A percentile compares a stretch with the other conserved stretches of the same genome.
Conservation (phyloP, 2,888 invertebrate species). For the Linyphia triangularis region DNA sequence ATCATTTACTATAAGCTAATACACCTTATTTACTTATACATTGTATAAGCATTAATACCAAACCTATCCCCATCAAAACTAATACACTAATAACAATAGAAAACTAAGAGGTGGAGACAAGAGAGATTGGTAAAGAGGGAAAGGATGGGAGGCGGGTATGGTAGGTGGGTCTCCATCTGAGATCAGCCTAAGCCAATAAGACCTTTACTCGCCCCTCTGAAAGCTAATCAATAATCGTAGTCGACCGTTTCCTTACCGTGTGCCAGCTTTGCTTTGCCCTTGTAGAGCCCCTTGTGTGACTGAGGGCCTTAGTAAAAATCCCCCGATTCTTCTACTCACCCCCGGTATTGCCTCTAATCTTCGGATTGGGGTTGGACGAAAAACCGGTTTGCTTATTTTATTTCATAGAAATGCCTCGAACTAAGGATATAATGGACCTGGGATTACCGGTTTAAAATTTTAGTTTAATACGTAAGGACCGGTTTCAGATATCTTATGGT, state of each 20-base stretch:
- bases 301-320: slow-evolving; percentile 54
- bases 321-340: slow-evolving; percentile 9
- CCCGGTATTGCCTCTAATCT: slow-evolving; percentile 49
- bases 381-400: slow-evolving; percentile 40
- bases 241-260: slow-evolving; percentile 40
- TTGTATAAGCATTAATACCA: too few relatives aligned
- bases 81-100: slow-evolving; percentile 26
- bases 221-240: slow-evolving; percentile 72
- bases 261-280: slow-evolving; percentile 59
- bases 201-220: slow-evolving; percentile 62
- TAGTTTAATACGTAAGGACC: slow-evolving; percentile 16
- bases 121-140: slow-evolving; percentile 30
- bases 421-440: neutral
- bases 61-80: too few relatives aligned
- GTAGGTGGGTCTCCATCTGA: slow-evolving; percentile 24
- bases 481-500: too few relatives aligned
- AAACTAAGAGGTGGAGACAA: slow-evolving; percentile 17
- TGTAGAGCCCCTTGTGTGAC: slow-evolving; percentile 49
- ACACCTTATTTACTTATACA: too few relatives aligned
- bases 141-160: slow-evolving; percentile 15
- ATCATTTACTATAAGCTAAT: too few relatives aligned
- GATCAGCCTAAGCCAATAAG: slow-evolving; percentile 69
- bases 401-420: neutral
- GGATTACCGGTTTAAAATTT: slow-evolving; percentile 41
- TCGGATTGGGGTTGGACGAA: slow-evolving; percentile 26